Evolutionary conservation across 2,888 invertebrate genomes (phyloP), one percentile per base, ranked within the genome.

Genomic region (Oegoconia quadripuncta): DNA sequence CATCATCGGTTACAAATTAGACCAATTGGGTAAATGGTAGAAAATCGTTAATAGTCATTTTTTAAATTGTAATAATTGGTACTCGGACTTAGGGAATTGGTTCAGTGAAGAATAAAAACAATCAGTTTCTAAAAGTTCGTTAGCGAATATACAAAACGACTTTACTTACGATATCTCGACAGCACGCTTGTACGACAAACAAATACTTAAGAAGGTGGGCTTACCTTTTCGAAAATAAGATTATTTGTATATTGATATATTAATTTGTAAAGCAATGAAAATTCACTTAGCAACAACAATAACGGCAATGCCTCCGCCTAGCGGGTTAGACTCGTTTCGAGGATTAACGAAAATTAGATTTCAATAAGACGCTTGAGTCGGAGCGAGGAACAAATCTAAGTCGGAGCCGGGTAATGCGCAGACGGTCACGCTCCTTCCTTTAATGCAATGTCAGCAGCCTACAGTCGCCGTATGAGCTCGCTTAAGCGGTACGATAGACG

Each of bases 321-420:
- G 22, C 48, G 59, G 55, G 58, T 66, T 61, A 55, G 60, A 60
- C 65, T 75, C 71, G 74, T 74, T 71, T 63, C 48, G 56, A 55
- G 81, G 84, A 83, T 84, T 84, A 84, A 69, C 76, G 80, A 82
- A 84, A 84, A 86, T 84, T 83, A 80, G 79, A 84, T 86, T 86
- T 83, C 86, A 83, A 84, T 84, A 83, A 84, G 82, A 83, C 77
- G 82, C 69, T 78, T 76, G 78, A 74, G 68, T 59, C 74, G 71
- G 61, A 64, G 64, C 71, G 68, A 59, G 70, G 66, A 68, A 74
- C 75, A 74, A 75, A 77, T 73, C 77, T 71, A 71, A 75, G 71
- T 66, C 64, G 70, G 71, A 77, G 74, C 75, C 69, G 73, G 63
- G 69, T 67, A 74, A 68, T 64, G 68, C 68, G 60, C 70, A 71